Evolutionary conservation across 1,140 invertebrate species (phyloP), one percentile per base, ranked within the genome.

Genomic region (Zaprionus capensis): DNA sequence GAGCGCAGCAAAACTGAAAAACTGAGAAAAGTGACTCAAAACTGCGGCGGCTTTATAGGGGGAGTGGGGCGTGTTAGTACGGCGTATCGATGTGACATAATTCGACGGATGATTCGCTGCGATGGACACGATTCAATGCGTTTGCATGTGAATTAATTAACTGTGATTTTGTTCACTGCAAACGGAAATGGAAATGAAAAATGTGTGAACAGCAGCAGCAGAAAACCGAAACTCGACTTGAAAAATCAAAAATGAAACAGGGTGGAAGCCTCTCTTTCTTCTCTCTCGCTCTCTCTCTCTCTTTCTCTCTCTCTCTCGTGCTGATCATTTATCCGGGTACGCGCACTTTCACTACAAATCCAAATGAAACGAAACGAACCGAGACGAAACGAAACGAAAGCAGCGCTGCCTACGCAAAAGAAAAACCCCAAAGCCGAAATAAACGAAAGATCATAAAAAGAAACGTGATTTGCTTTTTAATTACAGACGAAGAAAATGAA

Each of bases 381-480:
- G 73, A 64, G 76, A 66, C 57, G 78, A 46, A 56, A 46, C 26
- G 62, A 81, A 73, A 87, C 57, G 80, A 87, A 79, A 82, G 83
- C 76, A 71, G 59, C 76, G 46, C 73, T 59, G 61, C 82, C 82
- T 82, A 85, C 82, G 81, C 81, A 68, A 66, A 68, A 63, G 64
- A 68, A 77, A 71, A 67, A 65, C 46, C 44, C 17, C 15, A 69
- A 57, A 59, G n/a, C 20, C 15, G 14, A 51, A 55, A 51, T 26
- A 26, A 41, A 58, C 57, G 59, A 73, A 77, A 81, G 71, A 75
- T 82, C 72, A 78, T 78, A 83, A 87, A 87, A 88, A 53, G 80
- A 68, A 87, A 87, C 83, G 83, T 87, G 83, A 87, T 83, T 87
- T 83, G 84, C 70, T 71, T 88, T 87, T 87, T 87, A 87, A 87